Evolutionary conservation across 2,888 invertebrate genomes (phyloP), one percentile per base, ranked within the genome.

Genomic region (Sclerodermus sp.): DNA sequence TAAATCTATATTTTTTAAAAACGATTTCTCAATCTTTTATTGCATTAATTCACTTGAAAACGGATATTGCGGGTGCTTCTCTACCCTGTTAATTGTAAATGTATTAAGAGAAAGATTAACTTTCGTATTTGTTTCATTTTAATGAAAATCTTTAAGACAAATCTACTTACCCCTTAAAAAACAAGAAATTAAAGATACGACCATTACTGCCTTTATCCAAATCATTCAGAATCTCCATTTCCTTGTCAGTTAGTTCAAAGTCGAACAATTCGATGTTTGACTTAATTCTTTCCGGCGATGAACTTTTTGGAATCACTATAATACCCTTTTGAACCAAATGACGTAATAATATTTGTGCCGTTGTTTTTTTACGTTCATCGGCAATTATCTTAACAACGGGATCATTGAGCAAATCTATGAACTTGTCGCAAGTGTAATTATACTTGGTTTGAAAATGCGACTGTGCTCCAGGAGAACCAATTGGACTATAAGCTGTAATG

Each of bases 271-370:
- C 78, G 47, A 88, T 83, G 68, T 92, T 92, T 67, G 87, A 82
- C 78, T 83, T 82, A 16, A 92, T 82, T 66, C 91, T 82, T 9
- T 82, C 74, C 1, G 86, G 83, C 67, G 86, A 89, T 1, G 85
- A 82, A 74, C 90, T 91, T 78, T 92, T 93, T 23, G 91, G 91
- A 67, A 93, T 89, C 8, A 89, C 88, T 32, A 84, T 82, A 36
- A 90, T 79, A 40, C 83, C 84, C 61, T 86, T 83, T 68, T 88
- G 87, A 0, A 88, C 77, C 43, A 89, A 78, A 70, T 87, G 89
- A 55, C 85, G 81, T n/a, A 92, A 79, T 39, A 90, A 76, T 44
- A 90, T 80, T 79, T 91, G 91, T 10, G 87, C 90, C 0, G 88
- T 77, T 5, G 85, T 82, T 74, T 85, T 88, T 0, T 80, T 79